Conservation (phyloP, 2,113 vertebrate genomes). For the Acrocephalus arundinaceus region DNA sequence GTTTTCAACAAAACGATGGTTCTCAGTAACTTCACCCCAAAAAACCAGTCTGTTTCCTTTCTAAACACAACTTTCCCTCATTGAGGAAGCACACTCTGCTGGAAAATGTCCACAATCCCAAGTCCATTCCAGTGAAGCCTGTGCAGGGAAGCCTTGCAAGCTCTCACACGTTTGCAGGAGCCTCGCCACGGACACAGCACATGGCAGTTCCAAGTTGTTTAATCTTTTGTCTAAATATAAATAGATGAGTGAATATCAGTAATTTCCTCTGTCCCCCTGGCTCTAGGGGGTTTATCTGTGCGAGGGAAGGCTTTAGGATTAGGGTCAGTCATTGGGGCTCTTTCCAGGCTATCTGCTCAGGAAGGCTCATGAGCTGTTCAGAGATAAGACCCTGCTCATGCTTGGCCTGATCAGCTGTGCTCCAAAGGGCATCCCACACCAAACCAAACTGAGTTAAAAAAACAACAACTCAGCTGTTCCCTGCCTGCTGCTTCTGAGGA, state of each 20-base stretch:
- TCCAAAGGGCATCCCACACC: slow-evolving; percentile 19
- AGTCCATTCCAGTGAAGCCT: background rate
- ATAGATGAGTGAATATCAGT: slow-evolving; percentile 63
- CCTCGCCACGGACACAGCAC: background rate
- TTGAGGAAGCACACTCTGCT: background rate
- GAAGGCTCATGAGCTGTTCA: slow-evolving; percentile 24
- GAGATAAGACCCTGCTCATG: slow-evolving; percentile 10
- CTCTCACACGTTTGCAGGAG: background rate
- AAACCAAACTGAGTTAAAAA: background rate
- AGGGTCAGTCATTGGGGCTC: background rate
- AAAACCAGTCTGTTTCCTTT: background rate
- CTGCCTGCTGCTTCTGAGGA: background rate
- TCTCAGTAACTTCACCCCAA: background rate
- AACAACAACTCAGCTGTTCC: background rate
- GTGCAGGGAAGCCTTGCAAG: background rate
- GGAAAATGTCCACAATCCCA: background rate
- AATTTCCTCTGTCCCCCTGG: slow-evolving; percentile 20
- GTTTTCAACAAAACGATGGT: background rate
- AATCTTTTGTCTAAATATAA: slow-evolving; percentile 66
- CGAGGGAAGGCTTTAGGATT: slow-evolving; percentile 22
- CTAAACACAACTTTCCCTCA: background rate
- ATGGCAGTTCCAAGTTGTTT: slow-evolving; percentile 35
- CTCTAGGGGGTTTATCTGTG: slow-evolving; percentile 40
- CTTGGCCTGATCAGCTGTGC: background rate
- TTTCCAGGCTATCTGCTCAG: slow-evolving; percentile 34